These are phyloP conservation scores for Cnemophilus loriae DNA, from an alignment of 2,113 vertebrate species.

Conservation along the genomic window DNA sequence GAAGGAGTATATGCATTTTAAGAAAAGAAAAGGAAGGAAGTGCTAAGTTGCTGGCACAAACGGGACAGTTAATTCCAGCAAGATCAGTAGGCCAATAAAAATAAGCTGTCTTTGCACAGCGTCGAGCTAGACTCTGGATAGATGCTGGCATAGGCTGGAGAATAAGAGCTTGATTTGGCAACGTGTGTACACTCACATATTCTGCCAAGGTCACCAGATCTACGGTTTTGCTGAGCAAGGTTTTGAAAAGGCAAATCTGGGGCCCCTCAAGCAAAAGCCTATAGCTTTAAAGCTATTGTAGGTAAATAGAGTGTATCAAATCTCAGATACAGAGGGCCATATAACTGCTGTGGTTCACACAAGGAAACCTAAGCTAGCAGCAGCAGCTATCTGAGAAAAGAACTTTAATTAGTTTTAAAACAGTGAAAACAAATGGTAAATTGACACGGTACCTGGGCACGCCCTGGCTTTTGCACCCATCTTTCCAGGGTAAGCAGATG, in stretches of 20 bases:
- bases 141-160: background rate
- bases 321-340: background rate
- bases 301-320: background rate
- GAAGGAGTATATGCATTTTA: background rate
- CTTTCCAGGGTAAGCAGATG: constrained; percentile 76
- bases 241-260: background rate
- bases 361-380: background rate
- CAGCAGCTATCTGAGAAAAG: background rate
- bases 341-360: background rate
- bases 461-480: constrained; percentile 76
- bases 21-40: background rate
- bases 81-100: constrained; percentile 3
- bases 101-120: background rate
- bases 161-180: background rate
- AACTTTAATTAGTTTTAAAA: background rate
- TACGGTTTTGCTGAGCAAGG: background rate
- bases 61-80: background rate
- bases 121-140: background rate
- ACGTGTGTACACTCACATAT: background rate
- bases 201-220: background rate
- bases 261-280: background rate
- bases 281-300: background rate
- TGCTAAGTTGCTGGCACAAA: background rate
- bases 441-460: constrained; percentile 74
- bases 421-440: background rate